These are phyloP conservation scores for Dasyornis broadbenti DNA, from an alignment of 2,113 vertebrate species.

Conservation along the genomic window DNA sequence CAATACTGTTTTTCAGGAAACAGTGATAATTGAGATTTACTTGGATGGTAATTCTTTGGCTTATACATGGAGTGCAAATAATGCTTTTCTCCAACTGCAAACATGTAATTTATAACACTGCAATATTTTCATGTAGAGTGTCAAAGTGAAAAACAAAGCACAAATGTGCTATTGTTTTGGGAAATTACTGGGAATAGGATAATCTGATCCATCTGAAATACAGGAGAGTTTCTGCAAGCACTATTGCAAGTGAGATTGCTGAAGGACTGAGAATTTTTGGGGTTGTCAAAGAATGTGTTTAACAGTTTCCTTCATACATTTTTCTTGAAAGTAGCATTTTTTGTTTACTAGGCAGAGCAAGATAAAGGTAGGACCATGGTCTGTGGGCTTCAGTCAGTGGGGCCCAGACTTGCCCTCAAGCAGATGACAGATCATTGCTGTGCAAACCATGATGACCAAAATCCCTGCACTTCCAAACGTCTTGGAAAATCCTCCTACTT, in stretches of 20 bases:
- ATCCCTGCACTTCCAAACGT: accelerated
- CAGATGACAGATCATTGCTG: background rate
- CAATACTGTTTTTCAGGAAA: background rate
- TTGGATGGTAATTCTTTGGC: background rate
- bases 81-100: background rate
- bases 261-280: background rate
- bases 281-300: background rate
- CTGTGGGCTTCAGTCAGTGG: background rate
- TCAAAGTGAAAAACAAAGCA: background rate
- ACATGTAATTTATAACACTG: background rate
- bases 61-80: background rate
- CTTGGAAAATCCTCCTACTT: background rate
- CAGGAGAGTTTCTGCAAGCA: background rate
- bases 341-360: background rate
- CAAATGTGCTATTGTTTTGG: background rate
- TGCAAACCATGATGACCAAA: background rate
- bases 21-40: background rate
- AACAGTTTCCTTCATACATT: background rate
- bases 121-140: background rate
- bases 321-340: background rate
- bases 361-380: background rate
- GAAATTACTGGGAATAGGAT: background rate
- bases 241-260: background rate
- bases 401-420: background rate
- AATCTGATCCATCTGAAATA: background rate